Evolutionary conservation across 2,113 vertebrate species (phyloP), one percentile per base, ranked within the genome.

Genomic region (Uria lomvia): DNA sequence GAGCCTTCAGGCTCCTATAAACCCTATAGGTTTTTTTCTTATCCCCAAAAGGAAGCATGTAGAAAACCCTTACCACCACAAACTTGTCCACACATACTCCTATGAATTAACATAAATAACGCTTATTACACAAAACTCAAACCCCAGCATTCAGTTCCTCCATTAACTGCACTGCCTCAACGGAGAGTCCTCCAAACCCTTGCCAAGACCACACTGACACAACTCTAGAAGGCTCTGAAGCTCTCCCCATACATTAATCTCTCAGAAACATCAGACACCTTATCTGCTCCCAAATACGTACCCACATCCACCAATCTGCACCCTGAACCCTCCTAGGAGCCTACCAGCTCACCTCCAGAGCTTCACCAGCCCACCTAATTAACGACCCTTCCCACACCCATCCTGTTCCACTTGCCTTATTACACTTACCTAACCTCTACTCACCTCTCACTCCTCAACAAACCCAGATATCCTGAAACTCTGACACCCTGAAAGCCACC

Each of bases 351-450:
- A 78, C 3, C 52, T 53, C 71, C 9, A 2, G 4, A n/a, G 17
- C n/a, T 36, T 30, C 50, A 30, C 1, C 7, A 80, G 23, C 19
- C 21, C 27, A 17, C 4, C 2, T 4, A 43, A 40, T 27, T 18
- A 19, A 43, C 3, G 11, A 14, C 18, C 12, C 45, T 70, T 45
- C 40, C 60, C 15, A 58, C 15, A 29, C 2, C 40, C 34, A 63
- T 19, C 72, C 55, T 27, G 22, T 21, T 40, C 15, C 21, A 7
- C 8, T n/a, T 20, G 14, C 7, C 27, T 6, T 4, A 8, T 22
- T 5, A 20, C 0, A 30, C 21, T 16, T 1, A 7, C 11, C 53
- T 29, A 22, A 55, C 10, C 4, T n/a, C 30, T 4, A 5, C 2
- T 22, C 43, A 45, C 5, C 3, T 3, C 24, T 55, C 22, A 23